These are phyloP conservation scores for Hemibagrus guttatus DNA, from an alignment of 2,797 vertebrate genomes.

Conservation along the genomic window DNA sequence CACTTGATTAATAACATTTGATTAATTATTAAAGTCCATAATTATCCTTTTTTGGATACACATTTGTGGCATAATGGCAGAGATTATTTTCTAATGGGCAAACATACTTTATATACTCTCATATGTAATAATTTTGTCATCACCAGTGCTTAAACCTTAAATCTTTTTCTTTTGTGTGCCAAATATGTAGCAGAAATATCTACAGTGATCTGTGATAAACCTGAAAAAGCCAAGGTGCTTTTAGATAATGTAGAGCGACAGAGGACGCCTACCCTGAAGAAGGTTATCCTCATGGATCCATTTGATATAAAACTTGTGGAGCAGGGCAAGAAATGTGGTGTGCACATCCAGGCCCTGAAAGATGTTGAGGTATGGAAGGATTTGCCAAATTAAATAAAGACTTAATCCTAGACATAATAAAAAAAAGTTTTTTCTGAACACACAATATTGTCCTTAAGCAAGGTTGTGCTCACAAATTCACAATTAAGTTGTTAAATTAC, in stretches of 20 bases:
- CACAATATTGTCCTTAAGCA: neutral
- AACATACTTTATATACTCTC: neutral
- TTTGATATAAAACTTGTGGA: conserved; percentile 81
- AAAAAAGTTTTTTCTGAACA: neutral
- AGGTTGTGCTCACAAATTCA: neutral
- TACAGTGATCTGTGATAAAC: conserved; percentile 92
- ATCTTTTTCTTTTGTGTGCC: conserved; percentile 19
- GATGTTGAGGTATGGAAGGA: conserved; percentile 82
- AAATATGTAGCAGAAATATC: conserved; percentile 85
- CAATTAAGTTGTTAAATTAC: too few relatives aligned
- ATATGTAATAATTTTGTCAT: neutral
- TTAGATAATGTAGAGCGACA: conserved; percentile 86
- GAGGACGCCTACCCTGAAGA: conserved; percentile 82
- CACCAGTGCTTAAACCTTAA: neutral
- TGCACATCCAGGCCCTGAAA: conserved; percentile 84
- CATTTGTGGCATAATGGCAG: neutral
- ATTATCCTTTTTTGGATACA: neutral
- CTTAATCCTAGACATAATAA: neutral
- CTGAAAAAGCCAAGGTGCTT: conserved; percentile 87
- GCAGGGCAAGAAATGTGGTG: conserved; percentile 78
- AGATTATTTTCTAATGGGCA: neutral
- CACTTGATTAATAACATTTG: neutral
- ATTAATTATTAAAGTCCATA: neutral
- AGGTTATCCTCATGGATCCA: conserved; percentile 90
- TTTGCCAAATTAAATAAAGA: neutral